Percentiles rank a stretch among this genome's conserved stretches.
Conservation (phyloP, 2,113 vertebrate genomes). For the Onychostoma macrolepis region DNA sequence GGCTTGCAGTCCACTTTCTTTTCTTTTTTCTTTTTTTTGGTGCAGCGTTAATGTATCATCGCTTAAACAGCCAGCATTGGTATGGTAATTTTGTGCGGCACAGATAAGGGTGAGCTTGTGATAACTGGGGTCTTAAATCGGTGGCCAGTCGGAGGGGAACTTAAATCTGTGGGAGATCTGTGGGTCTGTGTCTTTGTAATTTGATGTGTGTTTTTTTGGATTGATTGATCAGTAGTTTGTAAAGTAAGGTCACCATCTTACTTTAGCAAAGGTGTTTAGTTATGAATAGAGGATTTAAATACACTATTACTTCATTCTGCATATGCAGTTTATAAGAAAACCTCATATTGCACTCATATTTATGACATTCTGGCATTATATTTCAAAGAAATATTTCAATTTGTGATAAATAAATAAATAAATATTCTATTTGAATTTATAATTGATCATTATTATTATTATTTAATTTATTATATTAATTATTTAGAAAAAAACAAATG, state of each 20-base stretch:
- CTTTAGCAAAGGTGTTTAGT: neutral
- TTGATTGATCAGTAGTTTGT: neutral
- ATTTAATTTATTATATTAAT: too few relatives aligned
- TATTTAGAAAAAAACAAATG: too few relatives aligned
- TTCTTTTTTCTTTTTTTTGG: conserved; percentile 59
- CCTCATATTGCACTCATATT: neutral
- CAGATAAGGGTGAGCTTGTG: conserved; percentile 75
- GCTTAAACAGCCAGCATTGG: conserved; percentile 81
- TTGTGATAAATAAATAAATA: neutral
- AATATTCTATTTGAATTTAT: too few relatives aligned
- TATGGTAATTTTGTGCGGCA: conserved; percentile 88
- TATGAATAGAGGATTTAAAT: conserved; percentile 20
- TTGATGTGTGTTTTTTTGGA: neutral
- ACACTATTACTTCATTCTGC: neutral
- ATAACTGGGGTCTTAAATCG: conserved; percentile 76
- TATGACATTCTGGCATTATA: neutral
- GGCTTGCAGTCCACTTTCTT: conserved; percentile 57
- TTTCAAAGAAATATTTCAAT: neutral
- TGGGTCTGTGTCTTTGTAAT: conserved; percentile 10
- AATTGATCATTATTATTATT: too few relatives aligned
- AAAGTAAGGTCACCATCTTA: conserved; percentile 14
- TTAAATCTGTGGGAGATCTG: neutral
- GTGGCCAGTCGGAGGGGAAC: neutral
- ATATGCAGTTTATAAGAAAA: neutral
- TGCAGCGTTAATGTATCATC: conserved; percentile 41